Conservation (phyloP, 2,797 vertebrate genomes). For the Tadarida brasiliensis region DNA sequence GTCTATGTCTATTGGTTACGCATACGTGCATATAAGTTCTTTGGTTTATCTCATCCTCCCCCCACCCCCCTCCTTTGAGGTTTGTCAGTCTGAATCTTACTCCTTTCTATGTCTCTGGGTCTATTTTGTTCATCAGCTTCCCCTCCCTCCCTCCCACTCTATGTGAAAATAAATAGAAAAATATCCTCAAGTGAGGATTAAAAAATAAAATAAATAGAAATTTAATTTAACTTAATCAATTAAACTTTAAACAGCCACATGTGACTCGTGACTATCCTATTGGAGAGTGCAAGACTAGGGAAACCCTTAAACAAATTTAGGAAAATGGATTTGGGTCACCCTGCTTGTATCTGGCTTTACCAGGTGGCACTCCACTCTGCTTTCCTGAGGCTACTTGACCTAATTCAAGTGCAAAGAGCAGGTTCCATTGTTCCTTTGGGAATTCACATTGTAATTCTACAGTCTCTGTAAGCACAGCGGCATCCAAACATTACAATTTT, state of each 20-base stretch:
- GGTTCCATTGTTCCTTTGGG: slow-evolving; percentile 28
- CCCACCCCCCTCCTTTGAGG: too few relatives aligned
- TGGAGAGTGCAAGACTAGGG: not conserved
- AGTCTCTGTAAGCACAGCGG: not conserved
- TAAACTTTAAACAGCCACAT: not conserved
- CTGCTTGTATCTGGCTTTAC: not conserved
- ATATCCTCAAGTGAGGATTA: too few relatives aligned
- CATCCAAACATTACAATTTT: not conserved
- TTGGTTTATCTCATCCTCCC: too few relatives aligned
- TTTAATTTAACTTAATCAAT: slow-evolving; percentile 18
- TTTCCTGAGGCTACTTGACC: not conserved
- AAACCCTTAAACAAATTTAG: not conserved
- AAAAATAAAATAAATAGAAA: too few relatives aligned
- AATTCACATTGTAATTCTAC: slow-evolving; percentile 29
- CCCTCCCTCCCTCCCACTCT: too few relatives aligned
- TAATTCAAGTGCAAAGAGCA: slow-evolving; percentile 35
- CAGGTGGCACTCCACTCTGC: slow-evolving; percentile 12
- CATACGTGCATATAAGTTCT: too few relatives aligned
- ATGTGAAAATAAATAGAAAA: too few relatives aligned
- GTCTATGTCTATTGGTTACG: too few relatives aligned
- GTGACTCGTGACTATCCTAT: not conserved
- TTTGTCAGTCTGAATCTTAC: too few relatives aligned
- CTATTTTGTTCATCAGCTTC: too few relatives aligned
- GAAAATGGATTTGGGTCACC: slow-evolving; percentile 9
- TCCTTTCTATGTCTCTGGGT: too few relatives aligned